Percentiles rank a stretch among this genome's conserved stretches.
phyloP scores from a whole-genome alignment of 1,140 invertebrate genomes.

The Drosophila neocordata region DNA sequence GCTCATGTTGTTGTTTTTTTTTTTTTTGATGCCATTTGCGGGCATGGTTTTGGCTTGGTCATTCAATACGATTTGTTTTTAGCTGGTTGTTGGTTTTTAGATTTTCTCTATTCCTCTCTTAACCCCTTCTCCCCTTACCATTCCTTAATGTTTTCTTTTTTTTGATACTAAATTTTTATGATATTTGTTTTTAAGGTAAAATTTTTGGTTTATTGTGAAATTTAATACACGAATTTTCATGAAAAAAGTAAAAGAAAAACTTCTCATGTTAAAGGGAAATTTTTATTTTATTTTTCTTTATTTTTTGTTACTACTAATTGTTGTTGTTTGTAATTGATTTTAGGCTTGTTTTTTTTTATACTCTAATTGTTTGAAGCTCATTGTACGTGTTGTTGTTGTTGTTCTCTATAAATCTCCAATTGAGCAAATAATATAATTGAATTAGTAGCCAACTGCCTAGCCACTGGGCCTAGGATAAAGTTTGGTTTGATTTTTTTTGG shows the following conservation, averaged over 20 bases:
- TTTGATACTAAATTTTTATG: slow-evolving; percentile 52
- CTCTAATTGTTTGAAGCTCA: neutral
- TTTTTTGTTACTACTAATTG: slow-evolving; percentile 22
- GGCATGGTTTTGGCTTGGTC: slow-evolving; percentile 73
- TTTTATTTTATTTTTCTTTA: neutral
- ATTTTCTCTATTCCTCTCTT: slow-evolving; percentile 18
- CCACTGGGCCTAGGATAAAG: slow-evolving; percentile 17
- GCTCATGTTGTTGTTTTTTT: slow-evolving; percentile 45
- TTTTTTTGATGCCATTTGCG: slow-evolving; percentile 58
- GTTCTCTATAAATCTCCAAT: slow-evolving; percentile 27
- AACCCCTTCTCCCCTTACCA: slow-evolving; percentile 1
- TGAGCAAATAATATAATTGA: slow-evolving; percentile 35
- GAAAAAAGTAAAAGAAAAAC: neutral
- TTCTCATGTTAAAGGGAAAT: neutral
- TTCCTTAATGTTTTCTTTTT: too few species aligned
- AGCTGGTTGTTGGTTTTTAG: slow-evolving; percentile 44
- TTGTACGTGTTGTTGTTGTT: too few species aligned
- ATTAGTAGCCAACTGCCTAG: slow-evolving; percentile 36
- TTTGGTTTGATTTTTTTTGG: too few species aligned
- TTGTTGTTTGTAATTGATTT: slow-evolving; percentile 31
- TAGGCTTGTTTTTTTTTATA: slow-evolving; percentile 25
- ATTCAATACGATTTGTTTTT: slow-evolving; percentile 41
- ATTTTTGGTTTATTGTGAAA: slow-evolving; percentile 62
- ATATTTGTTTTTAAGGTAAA: slow-evolving; percentile 40
- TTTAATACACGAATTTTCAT: slow-evolving; percentile 48